A percentile compares a stretch with the other conserved stretches of the same genome.
Evolutionary conservation across 2,888 invertebrate genomes (phyloP).

Genomic region (Trachelus troglodyta): DNA sequence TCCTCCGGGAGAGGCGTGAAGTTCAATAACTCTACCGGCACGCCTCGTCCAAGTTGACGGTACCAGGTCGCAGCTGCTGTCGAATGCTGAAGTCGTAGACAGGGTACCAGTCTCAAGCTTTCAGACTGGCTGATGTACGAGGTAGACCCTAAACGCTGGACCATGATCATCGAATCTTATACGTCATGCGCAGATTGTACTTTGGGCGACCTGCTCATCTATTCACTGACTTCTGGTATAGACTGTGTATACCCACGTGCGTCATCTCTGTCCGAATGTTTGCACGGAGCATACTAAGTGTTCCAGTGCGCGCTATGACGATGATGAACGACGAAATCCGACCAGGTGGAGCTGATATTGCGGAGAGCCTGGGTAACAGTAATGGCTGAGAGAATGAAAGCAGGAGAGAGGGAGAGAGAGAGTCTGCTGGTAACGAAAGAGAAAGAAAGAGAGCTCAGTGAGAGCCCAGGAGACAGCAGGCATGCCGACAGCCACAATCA

Average conservation of each 20-base stretch:
- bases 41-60: no score
- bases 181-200: not conserved
- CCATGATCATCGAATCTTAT: not conserved
- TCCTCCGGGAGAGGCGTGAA: no score
- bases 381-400: not conserved
- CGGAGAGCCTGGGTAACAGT: not conserved
- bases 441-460: conserved; percentile 11
- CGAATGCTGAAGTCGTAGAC: not conserved
- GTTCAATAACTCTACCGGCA: no score
- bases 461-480: conserved; percentile 10
- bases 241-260: not conserved
- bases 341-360: not conserved
- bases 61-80: not conserved
- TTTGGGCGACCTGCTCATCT: not conserved
- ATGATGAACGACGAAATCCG: not conserved
- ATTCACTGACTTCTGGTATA: not conserved
- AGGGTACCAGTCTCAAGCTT: not conserved
- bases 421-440: not conserved
- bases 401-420: not conserved
- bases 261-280: not conserved
- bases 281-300: not conserved
- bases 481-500: conserved; percentile 53
- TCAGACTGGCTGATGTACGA: not conserved
- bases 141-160: not conserved
- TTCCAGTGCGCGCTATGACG: not conserved